Evolutionary conservation across 2,797 vertebrate species (phyloP), one percentile per base, ranked within the genome.

Genomic region (Heterohyrax brucei): DNA sequence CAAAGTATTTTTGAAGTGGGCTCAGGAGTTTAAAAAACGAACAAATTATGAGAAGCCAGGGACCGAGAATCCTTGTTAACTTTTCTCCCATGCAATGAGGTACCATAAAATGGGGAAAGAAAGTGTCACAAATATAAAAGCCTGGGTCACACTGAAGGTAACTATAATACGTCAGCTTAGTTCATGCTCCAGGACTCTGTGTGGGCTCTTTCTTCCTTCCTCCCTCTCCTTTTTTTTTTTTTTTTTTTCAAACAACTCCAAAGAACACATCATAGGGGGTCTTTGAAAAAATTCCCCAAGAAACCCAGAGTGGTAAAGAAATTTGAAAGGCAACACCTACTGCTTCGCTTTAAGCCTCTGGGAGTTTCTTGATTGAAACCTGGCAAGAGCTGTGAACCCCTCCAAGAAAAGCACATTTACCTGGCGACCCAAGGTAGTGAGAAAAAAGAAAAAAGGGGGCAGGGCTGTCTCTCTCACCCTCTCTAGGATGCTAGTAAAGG

Each of bases 401-500:
- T 96, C 90, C n/a, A 87, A 5, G 16, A 6, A 78, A 39, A 53
- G 46, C 46, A 14, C 13, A 21, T 89, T 96, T 83, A 80, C 95
- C 62, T 56, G 21, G 77, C 94, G 59, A 62, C 50, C 80, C 28
- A n/a, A 24, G 16, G 87, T 87, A 84, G 21, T 28, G 1, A 68
- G 64, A 89, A 30, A 46, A 18, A 87, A 48, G 33, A 86, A 53
- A 53, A n/a, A 93, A 89, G 39, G 39, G 39, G 39, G 39, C 39
- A 39, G 39, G 39, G 39, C 39, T 39, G 2, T 39, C 39, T 39
- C 39, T 39, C 39, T n/a, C 33, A 62, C n/a, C 89, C 26, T 64
- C 68, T 91, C 91, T 96, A 79, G 79, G 91, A 95, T 88, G 77
- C 86, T 90, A 91, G 22, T 73, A 95, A 73, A 94, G 78, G 48